Evolutionary conservation across 2,113 vertebrate species (phyloP).

Genomic region (Oryzias melastigma): DNA sequence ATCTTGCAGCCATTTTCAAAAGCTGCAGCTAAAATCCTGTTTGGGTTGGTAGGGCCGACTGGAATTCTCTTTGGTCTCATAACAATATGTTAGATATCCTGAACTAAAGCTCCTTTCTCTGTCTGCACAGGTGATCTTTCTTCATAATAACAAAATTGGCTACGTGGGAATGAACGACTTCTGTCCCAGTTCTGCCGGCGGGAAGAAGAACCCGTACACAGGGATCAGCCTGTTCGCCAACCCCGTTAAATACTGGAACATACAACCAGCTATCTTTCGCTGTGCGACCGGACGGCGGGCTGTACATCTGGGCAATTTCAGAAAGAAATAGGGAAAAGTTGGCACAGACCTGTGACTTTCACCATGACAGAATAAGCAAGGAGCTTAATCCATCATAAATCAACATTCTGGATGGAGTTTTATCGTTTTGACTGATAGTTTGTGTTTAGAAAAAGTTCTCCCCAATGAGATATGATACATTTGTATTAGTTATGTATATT

Average conservation of each 20-base stretch:
- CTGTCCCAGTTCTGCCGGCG: slow-evolving; percentile 79
- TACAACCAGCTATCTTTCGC: slow-evolving; percentile 91
- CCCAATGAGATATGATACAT: not conserved
- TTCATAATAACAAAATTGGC: slow-evolving; percentile 90
- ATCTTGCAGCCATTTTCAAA: too few relatives aligned
- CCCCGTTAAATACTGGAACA: slow-evolving; percentile 91
- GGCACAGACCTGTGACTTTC: slow-evolving; percentile 6
- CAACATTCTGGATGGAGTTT: too few relatives aligned
- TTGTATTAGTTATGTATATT: not conserved
- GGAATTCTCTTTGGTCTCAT: too few relatives aligned
- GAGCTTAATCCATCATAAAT: not conserved
- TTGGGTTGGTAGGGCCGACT: too few relatives aligned
- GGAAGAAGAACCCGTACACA: slow-evolving; percentile 88
- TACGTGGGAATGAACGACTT: slow-evolving; percentile 93
- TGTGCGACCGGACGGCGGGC: slow-evolving; percentile 87
- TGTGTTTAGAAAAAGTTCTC: too few relatives aligned
- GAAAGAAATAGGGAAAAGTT: slow-evolving; percentile 61
- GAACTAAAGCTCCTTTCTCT: not conserved
- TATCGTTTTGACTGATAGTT: too few relatives aligned
- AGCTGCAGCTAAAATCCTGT: too few relatives aligned
- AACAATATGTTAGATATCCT: too few relatives aligned
- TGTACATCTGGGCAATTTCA: slow-evolving; percentile 90
- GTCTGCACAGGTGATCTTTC: slow-evolving; percentile 86
- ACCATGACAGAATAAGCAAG: not conserved
- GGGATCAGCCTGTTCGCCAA: slow-evolving; percentile 96